These are phyloP conservation scores for Morone chrysops DNA, from an alignment of 2,113 vertebrate genomes.

Conservation along the genomic window DNA sequence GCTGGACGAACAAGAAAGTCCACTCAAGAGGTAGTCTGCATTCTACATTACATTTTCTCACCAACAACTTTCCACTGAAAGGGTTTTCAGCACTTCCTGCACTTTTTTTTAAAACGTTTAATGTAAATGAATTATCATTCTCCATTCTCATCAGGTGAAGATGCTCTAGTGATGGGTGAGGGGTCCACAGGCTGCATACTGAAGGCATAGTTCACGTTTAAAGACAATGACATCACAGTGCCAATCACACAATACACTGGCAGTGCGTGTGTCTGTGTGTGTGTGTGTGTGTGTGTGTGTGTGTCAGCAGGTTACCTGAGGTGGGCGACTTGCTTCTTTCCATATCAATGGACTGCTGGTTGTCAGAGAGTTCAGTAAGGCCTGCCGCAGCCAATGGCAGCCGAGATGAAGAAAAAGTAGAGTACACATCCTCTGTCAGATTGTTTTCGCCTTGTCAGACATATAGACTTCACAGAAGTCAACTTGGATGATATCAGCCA, in stretches of 20 bases:
- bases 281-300: conserved; percentile 30
- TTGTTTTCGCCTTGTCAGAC: conserved; percentile 12
- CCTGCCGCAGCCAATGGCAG: conserved; percentile 81
- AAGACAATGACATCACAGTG: conserved; percentile 20
- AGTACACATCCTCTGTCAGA: conserved; percentile 34
- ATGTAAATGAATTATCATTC: not conserved
- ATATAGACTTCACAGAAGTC: conserved; percentile 17
- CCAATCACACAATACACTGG: conserved; percentile 1
- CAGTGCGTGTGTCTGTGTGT: conserved; percentile 11
- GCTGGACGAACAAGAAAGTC: not conserved
- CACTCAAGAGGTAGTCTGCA: not conserved
- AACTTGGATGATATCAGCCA: conserved; percentile 58
- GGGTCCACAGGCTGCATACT: conserved; percentile 36
- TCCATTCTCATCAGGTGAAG: conserved; percentile 29
- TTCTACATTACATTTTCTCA: not conserved
- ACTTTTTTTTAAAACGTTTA: not conserved
- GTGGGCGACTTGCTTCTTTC: conserved; percentile 98
- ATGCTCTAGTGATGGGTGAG: conserved; percentile 24
- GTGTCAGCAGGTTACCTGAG: conserved; percentile 88
- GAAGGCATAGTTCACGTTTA: conserved; percentile 2
- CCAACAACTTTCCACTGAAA: not conserved
- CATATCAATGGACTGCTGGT: conserved; percentile 93
- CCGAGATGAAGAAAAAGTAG: conserved; percentile 42
- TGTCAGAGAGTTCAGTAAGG: conserved; percentile 96
- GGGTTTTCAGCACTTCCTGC: not conserved